Evolutionary conservation across 2,797 vertebrate genomes (phyloP).

Genomic region (Toxotes lorentzi): DNA sequence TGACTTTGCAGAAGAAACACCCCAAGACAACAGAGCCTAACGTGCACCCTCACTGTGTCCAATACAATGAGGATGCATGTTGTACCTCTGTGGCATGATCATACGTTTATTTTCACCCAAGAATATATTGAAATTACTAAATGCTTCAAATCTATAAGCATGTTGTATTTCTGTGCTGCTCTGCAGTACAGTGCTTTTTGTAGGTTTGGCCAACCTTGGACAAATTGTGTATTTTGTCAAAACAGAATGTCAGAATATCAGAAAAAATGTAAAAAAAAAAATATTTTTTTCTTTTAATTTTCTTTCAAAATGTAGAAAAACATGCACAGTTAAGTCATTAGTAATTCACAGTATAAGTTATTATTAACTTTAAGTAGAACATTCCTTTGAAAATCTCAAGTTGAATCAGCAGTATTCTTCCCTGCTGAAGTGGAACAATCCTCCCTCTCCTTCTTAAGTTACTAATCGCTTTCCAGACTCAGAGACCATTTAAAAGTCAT

Average conservation of each 20-base stretch:
- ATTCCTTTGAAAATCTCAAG: neutral
- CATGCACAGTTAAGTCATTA: neutral
- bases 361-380: constrained; percentile 6
- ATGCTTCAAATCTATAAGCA: neutral
- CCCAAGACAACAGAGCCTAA: neutral
- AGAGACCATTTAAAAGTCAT: constrained; percentile 34
- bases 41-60: neutral
- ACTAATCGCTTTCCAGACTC: constrained; percentile 20
- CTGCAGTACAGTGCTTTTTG: neutral
- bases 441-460: neutral
- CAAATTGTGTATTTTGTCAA: neutral
- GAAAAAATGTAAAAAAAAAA: neutral
- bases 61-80: neutral
- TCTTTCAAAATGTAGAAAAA: too few species aligned
- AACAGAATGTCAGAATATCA: too few species aligned
- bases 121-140: neutral
- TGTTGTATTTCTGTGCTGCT: neutral
- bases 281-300: neutral
- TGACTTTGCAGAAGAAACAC: neutral
- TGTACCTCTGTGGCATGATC: neutral
- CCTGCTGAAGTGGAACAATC: neutral
- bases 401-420: constrained; percentile 15
- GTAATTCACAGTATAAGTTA: neutral
- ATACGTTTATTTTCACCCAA: neutral
- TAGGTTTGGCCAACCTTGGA: too few species aligned